phyloP scores from a whole-genome alignment of 37 sponge, comb jelly and placozoan species.

The Corticium candelabrum region DNA sequence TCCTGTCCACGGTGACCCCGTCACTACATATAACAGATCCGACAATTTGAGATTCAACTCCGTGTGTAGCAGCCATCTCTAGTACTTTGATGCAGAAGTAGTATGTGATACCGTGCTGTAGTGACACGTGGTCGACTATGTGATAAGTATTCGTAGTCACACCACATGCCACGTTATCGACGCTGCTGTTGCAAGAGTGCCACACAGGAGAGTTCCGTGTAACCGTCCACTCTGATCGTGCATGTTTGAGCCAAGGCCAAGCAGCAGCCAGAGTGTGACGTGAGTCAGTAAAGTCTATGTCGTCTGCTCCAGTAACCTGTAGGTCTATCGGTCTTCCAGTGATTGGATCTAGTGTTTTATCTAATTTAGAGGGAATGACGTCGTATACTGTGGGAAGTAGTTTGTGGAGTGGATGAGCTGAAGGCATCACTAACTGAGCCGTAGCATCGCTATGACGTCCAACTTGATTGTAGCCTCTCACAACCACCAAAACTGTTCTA shows the following conservation, averaged over 20 bases:
- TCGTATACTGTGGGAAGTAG: neutral
- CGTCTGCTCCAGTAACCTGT: neutral
- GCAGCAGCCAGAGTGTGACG: neutral
- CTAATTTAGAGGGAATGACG: neutral
- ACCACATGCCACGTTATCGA: neutral
- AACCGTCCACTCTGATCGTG: neutral
- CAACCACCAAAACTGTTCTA: neutral
- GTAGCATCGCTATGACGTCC: neutral
- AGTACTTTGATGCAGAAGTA: neutral
- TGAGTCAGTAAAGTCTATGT: neutral
- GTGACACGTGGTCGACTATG: neutral
- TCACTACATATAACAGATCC: neutral
- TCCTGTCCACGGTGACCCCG: neutral
- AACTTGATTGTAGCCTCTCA: neutral
- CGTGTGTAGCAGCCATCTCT: neutral
- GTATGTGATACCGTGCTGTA: neutral
- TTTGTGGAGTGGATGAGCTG: neutral
- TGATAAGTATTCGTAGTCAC: neutral
- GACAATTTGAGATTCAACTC: neutral
- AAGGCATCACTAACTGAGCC: neutral
- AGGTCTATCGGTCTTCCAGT: neutral
- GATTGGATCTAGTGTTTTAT: neutral
- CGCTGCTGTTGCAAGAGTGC: neutral
- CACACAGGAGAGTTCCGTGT: neutral
- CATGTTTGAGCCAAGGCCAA: neutral